Conservation (phyloP, 1,140 invertebrate genomes). For the Drosophila obscura region DNA sequence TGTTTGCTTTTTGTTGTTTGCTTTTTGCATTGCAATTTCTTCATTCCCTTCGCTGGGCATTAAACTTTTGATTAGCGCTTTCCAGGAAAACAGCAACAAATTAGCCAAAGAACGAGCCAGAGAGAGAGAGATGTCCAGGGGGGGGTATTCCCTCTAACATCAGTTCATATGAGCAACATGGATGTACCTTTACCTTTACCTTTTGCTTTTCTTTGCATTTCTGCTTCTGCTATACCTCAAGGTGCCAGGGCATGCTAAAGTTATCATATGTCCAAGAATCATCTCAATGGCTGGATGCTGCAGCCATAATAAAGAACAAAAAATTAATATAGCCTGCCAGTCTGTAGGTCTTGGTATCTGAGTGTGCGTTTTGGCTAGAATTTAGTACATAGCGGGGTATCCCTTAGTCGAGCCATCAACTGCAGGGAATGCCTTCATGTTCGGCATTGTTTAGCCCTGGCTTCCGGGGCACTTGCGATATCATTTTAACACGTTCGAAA, state of each 20-base stretch:
- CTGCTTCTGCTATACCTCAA: not conserved
- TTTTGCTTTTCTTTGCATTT: conserved; percentile 4
- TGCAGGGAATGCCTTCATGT: not conserved
- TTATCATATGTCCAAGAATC: not conserved
- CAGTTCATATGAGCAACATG: conserved; percentile 16
- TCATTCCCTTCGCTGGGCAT: conserved; percentile 51
- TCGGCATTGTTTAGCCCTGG: conserved; percentile 43
- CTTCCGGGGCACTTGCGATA: conserved; percentile 39
- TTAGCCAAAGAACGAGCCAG: conserved; percentile 42
- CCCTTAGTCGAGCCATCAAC: too few species aligned
- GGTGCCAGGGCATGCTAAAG: not conserved
- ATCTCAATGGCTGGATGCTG: too few species aligned
- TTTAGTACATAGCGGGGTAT: too few species aligned
- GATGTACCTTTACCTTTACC: conserved; percentile 8
- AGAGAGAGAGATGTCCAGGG: not conserved
- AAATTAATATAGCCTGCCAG: conserved; percentile 18
- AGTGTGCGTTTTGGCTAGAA: too few species aligned
- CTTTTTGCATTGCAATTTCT: conserved; percentile 46
- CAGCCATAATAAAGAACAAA: not conserved
- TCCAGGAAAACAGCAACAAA: conserved; percentile 59
- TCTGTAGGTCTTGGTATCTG: not conserved
- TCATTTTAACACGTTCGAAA: conserved; percentile 52
- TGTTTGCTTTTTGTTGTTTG: conserved; percentile 67
- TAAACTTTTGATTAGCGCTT: conserved; percentile 74
- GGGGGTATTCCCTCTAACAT: conserved; percentile 1